phyloP scores from a whole-genome alignment of 2,797 vertebrate species.

The Myotis daubentonii region DNA sequence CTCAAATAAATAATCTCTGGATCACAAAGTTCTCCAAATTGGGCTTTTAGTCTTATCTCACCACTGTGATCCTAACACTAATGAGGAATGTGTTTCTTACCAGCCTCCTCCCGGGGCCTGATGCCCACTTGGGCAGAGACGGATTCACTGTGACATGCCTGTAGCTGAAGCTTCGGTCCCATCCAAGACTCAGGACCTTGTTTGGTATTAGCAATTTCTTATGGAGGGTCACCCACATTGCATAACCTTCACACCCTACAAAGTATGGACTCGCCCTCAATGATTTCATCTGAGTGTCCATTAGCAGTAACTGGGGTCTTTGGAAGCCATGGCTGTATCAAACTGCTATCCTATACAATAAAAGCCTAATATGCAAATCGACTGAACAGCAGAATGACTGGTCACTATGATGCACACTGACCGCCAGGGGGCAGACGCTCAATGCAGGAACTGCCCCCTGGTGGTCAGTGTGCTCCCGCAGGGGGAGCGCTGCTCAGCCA shows the following conservation, averaged over 20 bases:
- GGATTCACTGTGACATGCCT: background rate
- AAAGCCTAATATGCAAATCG: too few species aligned
- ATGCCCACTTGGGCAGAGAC: background rate
- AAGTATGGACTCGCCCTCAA: background rate
- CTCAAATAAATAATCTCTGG: constrained; percentile 18
- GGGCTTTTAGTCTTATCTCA: background rate
- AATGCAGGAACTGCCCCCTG: too few species aligned
- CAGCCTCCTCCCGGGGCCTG: background rate
- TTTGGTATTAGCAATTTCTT: background rate
- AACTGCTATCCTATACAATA: background rate
- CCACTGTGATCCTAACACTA: background rate
- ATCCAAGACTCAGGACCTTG: background rate
- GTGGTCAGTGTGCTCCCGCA: too few species aligned
- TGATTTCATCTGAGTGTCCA: background rate
- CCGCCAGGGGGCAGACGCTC: too few species aligned
- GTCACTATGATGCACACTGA: too few species aligned
- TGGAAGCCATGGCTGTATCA: background rate
- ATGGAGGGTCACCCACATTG: background rate
- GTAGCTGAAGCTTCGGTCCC: background rate
- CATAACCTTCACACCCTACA: background rate
- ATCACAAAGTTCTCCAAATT: background rate
- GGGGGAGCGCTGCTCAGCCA: too few species aligned
- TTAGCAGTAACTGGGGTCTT: background rate
- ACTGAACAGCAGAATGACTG: too few species aligned
- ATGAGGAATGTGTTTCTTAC: background rate